Evolutionary conservation across 2,113 vertebrate genomes (phyloP), one percentile per base, ranked within the genome.

Genomic region (Microtus montanus): DNA sequence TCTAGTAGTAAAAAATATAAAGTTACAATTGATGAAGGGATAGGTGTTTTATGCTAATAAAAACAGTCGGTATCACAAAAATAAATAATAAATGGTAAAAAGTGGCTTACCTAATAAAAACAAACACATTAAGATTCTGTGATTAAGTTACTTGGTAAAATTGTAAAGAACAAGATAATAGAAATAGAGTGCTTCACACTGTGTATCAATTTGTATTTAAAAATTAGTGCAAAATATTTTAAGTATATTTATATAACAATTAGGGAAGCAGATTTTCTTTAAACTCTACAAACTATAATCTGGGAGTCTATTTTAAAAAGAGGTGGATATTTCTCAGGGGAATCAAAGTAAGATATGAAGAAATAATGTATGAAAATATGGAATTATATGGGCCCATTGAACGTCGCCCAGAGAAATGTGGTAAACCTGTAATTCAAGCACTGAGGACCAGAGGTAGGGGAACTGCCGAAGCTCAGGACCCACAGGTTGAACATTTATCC

Each of bases 201-300:
- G 1, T 61, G 17, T 78, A 90, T 63, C 75, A 94, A 61, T 86
- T 70, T 91, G 35, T 35, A 84, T 75, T 92, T 79, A 24, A 91
- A 84, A 91, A 11, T 89, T 73, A 73, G 28, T 70, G 38, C 30
- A 47, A 70, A 87, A 2, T 3, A 49, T 87, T 92, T 71, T 54
- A 41, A 61, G 41, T 61, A 38, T 38, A 61, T 61, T 38, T 38
- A 61, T 80, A n/a, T 9, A 22, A 28, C 54, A 58, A 1, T 58
- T n/a, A 38, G 86, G 28, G 22, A 70, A 6, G 4, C 41, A 91
- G 3, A 71, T 93, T 52, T 78, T 95, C 17, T 71, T 87, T 15
- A 89, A 89, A 89, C 44, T 38, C 49, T 3, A 15, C 75, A 38
- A 97, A 88, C 0, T 35, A 73, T 83, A 20, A 7, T 30, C 26